Evolutionary conservation across 2,113 vertebrate species (phyloP), one percentile per base, ranked within the genome.

Genomic region (Monarcha castaneiventris): DNA sequence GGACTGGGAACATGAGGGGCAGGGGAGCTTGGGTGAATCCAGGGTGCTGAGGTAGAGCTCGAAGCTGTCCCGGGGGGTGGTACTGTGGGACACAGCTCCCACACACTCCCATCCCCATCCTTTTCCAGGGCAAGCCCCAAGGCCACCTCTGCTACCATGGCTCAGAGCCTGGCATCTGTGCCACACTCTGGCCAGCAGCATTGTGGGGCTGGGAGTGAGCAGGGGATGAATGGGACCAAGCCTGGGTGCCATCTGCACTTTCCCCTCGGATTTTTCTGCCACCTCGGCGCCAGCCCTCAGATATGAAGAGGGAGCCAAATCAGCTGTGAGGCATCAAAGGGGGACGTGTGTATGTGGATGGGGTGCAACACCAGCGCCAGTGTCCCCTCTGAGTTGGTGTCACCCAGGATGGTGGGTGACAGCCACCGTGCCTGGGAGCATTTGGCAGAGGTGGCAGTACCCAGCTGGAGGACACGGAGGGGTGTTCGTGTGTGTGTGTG

Each of bases 61-160:
- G 0, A 30, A 37, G 58, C 43, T 76, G 54, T 74, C n/a, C 43
- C 0, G 0, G 1, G 22, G 63, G 15, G 3, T 18, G 8, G 25
- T 20, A 1, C 41, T 8, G 29, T 62, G 67, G 56, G 74, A 76
- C 3, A 2, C 35, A 76, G 32, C 27, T 77, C 43, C 61, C 37
- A 9, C 30, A 5, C 8, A 0, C 17, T 58, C 41, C 35, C 1
- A 3, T 77, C n/a, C 54, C 32, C 22, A 44, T 61, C 19, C 29
- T 87, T 43, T 46, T 37, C 46, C 46, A 13, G 56, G 26, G 15
- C 32, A 61, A 84, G 22, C 7, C 56, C 74, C 69, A 66, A 55
- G 30, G 33, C 33, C 55, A 33, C 30, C 33, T 83, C 43, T 84
- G 72, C 44, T 43, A 25, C 29, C 9, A 1, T 0, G 1, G 32